phyloP scores from a whole-genome alignment of 2,113 vertebrate species.

The Aepyceros melampus region DNA sequence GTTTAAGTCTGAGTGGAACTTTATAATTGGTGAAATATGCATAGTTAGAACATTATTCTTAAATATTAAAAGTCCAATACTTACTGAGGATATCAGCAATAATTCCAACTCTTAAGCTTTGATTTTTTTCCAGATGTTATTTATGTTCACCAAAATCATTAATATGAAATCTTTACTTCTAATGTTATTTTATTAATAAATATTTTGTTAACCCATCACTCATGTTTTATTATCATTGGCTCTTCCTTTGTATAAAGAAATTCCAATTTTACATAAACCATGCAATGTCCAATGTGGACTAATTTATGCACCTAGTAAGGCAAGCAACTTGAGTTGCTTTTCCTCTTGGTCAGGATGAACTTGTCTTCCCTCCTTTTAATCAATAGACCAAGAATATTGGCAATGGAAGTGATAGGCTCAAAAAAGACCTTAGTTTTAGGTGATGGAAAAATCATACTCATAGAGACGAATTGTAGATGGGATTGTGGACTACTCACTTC shows the following conservation, averaged over 20 bases:
- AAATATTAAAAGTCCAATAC: neutral
- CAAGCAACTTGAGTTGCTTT: neutral
- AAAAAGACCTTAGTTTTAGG: neutral
- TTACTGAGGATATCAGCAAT: neutral
- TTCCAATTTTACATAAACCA: neutral
- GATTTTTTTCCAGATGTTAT: neutral
- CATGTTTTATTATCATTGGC: neutral
- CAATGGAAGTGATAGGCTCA: neutral
- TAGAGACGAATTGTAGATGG: neutral
- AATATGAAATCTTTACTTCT: neutral
- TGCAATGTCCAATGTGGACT: neutral
- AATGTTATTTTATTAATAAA: constrained; percentile 3
- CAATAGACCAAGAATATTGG: neutral
- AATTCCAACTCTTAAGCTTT: neutral
- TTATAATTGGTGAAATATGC: neutral
- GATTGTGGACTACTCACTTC: neutral
- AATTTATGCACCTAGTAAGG: neutral
- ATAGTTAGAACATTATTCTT: neutral
- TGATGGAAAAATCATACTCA: neutral
- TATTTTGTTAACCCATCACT: neutral
- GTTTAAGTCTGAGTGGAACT: neutral
- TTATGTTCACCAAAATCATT: neutral
- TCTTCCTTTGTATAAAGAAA: neutral
- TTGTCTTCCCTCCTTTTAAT: neutral
- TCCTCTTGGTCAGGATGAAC: neutral